A percentile compares a stretch with the other conserved stretches of the same genome.
Conservation (phyloP, 2,113 vertebrate species). For the zebrafish (Danio rerio) region GRCz12tu NC_133181.1:26121501-26122000, state of each 20-base stretch:
- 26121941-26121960: no score
- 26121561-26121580: neutral
- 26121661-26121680: constrained; percentile 86
- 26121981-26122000: neutral
- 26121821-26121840: neutral
- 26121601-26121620: neutral
- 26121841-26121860: neutral
- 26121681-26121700: constrained; percentile 85
- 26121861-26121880: neutral
- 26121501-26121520: no score
- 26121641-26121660: constrained; percentile 58
- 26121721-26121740: constrained; percentile 80
- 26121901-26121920: no score
- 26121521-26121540: no score
- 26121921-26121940: no score
- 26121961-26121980: no score
- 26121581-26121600: no score
- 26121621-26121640: constrained; percentile 5
- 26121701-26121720: constrained; percentile 75
- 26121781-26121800: neutral
- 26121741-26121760: neutral
- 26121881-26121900: neutral
- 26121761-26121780: neutral
- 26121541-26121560: neutral
- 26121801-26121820: neutral